These are phyloP conservation scores for Ophraella communa DNA, from an alignment of 2,888 invertebrate genomes.

Conservation along the genomic window DNA sequence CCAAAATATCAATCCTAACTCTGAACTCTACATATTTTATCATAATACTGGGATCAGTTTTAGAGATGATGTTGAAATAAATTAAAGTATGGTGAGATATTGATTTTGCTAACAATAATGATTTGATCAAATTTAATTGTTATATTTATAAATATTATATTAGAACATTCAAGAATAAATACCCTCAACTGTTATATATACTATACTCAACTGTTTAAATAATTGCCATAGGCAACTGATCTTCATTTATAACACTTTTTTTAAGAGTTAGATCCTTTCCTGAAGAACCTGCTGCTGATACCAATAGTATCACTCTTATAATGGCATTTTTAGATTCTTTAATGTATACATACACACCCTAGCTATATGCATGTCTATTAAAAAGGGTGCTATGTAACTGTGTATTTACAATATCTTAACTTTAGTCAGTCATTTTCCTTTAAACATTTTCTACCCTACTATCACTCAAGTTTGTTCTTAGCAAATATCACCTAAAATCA, in stretches of 20 bases:
- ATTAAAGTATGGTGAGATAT: no score
- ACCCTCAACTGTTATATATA: not conserved
- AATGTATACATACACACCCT: no score
- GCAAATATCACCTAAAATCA: not conserved
- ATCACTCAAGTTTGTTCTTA: not conserved
- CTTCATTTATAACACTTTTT: not conserved
- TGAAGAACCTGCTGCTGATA: no score
- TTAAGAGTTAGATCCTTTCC: no score
- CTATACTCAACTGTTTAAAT: not conserved
- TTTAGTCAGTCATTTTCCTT: not conserved
- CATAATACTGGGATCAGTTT: no score
- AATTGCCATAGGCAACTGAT: not conserved
- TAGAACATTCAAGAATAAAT: not conserved
- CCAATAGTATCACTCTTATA: not conserved
- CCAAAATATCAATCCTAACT: no score
- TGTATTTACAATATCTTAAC: not conserved
- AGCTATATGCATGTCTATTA: not conserved
- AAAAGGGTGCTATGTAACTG: not conserved
- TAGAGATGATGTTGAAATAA: no score
- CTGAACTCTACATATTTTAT: no score
- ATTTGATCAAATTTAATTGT: not conserved
- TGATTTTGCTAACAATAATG: not conserved
- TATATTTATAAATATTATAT: not conserved
- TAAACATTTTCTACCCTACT: not conserved
- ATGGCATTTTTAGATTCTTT: not conserved